These are phyloP conservation scores for Arge pagana DNA, from an alignment of 2,888 invertebrate species.

Conservation along the genomic window DNA sequence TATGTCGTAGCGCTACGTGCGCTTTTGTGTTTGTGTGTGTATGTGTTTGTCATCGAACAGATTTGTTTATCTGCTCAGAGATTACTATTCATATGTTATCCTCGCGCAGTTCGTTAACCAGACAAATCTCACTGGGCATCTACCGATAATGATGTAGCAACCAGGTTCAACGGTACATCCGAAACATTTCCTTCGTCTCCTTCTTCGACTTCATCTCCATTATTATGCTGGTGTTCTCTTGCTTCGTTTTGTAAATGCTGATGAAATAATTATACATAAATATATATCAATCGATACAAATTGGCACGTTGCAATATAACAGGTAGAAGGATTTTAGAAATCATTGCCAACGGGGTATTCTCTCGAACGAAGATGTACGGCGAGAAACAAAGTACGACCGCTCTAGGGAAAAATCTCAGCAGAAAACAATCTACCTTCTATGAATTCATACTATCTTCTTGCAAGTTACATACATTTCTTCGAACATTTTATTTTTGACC, in stretches of 20 bases:
- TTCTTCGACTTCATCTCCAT: slow-evolving; percentile 50
- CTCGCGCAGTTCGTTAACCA: slow-evolving; percentile 13
- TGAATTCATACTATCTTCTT: too few relatives aligned
- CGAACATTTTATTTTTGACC: too few relatives aligned
- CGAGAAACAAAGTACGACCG: too few relatives aligned
- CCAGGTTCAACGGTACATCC: slow-evolving; percentile 73
- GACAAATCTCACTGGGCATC: slow-evolving; percentile 61
- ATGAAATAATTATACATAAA: slow-evolving; percentile 15
- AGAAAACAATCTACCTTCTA: too few relatives aligned
- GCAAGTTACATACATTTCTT: too few relatives aligned
- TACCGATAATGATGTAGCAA: slow-evolving; percentile 71
- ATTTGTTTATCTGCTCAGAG: slow-evolving; percentile 24
- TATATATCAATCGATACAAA: neutral
- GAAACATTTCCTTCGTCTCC: slow-evolving; percentile 61
- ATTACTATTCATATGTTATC: slow-evolving; percentile 18
- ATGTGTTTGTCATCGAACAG: slow-evolving; percentile 29
- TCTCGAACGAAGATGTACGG: too few relatives aligned
- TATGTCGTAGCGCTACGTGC: too few relatives aligned
- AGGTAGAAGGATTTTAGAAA: too few relatives aligned
- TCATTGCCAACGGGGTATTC: too few relatives aligned
- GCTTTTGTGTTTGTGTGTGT: too few relatives aligned
- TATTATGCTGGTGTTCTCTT: slow-evolving; percentile 45
- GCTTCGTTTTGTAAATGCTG: slow-evolving; percentile 50
- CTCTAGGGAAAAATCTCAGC: too few relatives aligned
- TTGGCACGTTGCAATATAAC: neutral